These are phyloP conservation scores for Lacanobia oleracea DNA, from an alignment of 2,888 invertebrate genomes.

Conservation along the genomic window DNA sequence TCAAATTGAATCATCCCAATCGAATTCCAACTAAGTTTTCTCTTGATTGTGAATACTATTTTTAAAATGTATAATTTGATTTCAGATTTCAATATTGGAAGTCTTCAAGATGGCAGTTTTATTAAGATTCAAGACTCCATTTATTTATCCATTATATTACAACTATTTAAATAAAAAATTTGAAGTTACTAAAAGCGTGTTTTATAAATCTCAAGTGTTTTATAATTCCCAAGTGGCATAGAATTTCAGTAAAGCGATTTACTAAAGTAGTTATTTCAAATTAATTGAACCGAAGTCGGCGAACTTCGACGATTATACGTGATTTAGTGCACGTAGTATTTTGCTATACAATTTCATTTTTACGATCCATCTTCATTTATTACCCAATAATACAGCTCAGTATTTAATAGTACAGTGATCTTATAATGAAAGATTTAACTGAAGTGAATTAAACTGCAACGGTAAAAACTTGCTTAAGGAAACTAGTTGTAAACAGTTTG, in stretches of 20 bases:
- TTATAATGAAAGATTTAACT: background rate
- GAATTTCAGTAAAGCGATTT: background rate
- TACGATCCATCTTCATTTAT: conserved; percentile 14
- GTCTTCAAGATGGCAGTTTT: conserved; percentile 7
- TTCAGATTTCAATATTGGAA: conserved; percentile 21
- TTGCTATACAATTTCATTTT: conserved; percentile 13
- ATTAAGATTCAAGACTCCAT: background rate
- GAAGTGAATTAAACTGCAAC: conserved; percentile 9
- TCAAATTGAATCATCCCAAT: conserved; percentile 43
- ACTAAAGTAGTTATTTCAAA: conserved; percentile 7
- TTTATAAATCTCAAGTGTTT: conserved; percentile 1
- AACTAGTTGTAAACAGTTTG: background rate
- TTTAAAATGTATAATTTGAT: conserved; percentile 28
- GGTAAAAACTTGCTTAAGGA: background rate
- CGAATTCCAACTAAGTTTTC: conserved; percentile 27
- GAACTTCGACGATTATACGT: conserved; percentile 4
- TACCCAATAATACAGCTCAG: background rate
- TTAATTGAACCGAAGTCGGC: conserved; percentile 2
- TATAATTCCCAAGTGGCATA: background rate
- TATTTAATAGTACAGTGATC: conserved; percentile 2
- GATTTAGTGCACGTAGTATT: conserved; percentile 30
- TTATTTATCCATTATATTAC: too few relatives aligned
- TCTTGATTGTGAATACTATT: conserved; percentile 31
- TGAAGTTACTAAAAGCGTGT: background rate
- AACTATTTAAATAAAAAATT: background rate